Percentiles rank a stretch among this genome's conserved stretches.
These are phyloP conservation scores for Takifugu ocellatus DNA, from an alignment of 2,797 vertebrate species.

Conservation along the genomic window DNA sequence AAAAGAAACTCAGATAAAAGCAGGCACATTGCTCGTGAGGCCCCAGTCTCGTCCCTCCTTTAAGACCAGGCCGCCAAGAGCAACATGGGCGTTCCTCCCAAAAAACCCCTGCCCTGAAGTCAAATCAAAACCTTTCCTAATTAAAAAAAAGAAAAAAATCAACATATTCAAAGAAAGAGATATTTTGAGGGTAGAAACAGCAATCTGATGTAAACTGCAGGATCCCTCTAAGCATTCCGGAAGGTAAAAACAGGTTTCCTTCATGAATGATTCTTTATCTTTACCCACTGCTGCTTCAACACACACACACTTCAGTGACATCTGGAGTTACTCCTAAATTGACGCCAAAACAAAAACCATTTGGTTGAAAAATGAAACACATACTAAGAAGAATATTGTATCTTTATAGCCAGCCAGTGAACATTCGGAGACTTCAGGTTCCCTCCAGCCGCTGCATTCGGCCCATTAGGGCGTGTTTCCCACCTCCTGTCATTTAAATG, in stretches of 20 bases:
- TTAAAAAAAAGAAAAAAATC: slow-evolving; percentile 28
- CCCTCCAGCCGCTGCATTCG: slow-evolving; percentile 70
- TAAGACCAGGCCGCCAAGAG: slow-evolving; percentile 65
- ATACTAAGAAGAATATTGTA: slow-evolving; percentile 52
- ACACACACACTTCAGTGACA: slow-evolving; percentile 68
- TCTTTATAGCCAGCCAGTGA: slow-evolving; percentile 47
- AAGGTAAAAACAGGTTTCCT: slow-evolving; percentile 56
- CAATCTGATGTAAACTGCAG: slow-evolving; percentile 66
- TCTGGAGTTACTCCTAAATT: slow-evolving; percentile 65
- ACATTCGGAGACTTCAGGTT: slow-evolving; percentile 68
- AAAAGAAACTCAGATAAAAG: slow-evolving; percentile 31
- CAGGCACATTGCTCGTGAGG: slow-evolving; percentile 64
- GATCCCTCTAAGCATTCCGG: slow-evolving; percentile 62
- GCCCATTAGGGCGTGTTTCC: slow-evolving; percentile 28
- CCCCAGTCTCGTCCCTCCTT: slow-evolving; percentile 76
- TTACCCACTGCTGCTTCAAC: slow-evolving; percentile 60
- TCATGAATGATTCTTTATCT: slow-evolving; percentile 41
- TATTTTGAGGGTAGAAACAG: slow-evolving; percentile 63
- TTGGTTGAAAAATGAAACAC: slow-evolving; percentile 55
- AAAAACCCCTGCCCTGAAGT: slow-evolving; percentile 34
- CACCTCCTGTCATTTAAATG: background rate
- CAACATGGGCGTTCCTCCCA: slow-evolving; percentile 54
- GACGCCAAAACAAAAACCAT: slow-evolving; percentile 58
- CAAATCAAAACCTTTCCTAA: slow-evolving; percentile 40
- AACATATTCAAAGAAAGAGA: slow-evolving; percentile 62